Evolutionary conservation across 2,888 invertebrate genomes (phyloP), one percentile per base, ranked within the genome.

Genomic region (Alloscopus bannaensis): DNA sequence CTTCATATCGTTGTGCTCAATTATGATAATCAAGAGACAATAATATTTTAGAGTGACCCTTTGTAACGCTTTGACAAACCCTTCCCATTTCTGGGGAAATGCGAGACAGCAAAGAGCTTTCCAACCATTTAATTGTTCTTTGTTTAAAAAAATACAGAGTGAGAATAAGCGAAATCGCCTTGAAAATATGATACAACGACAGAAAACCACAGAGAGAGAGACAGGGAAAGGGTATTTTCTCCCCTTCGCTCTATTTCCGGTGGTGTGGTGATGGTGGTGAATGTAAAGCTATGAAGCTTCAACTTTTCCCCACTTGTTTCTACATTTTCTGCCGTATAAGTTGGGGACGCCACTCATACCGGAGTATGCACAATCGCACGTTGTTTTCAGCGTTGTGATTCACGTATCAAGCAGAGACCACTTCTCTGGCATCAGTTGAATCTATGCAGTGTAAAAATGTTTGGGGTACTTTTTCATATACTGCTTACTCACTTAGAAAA

Each of bases 211-310:
- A 13, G 20, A 52, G 52, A 52, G 20, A 52, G 3, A 52, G 20
- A 24, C 36, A 36, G 13, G 13, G 6, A 36, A 36, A 8, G 13
- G 20, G 52, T 52, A 24, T 22, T 22, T 22, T 52, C 52, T 52
- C 52, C 52, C 52, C 52, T 52, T 52, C 52, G 24, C 52, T 22
- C 52, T 52, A 52, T 52, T 52, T 52, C 52, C 52, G 52, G 52
- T 52, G 22, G n/a, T n/a, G n/a, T n/a, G n/a, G n/a, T n/a, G n/a
- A n/a, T n/a, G n/a, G n/a, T n/a, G n/a, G n/a, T n/a, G n/a, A n/a
- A n/a, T n/a, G n/a, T n/a, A 13, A 13, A 52, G 20, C 47, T 47
- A 11, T 52, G 22, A 52, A 52, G 24, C 8, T 18, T 52, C 52
- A 52, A 22, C 8, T 18, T 45, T 45, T 45, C n/a, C 52, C 52